Percentiles rank a stretch among this genome's conserved stretches.
Conservation (phyloP, 1,140 invertebrate species). For the Aporrectodea caliginosa region DNA sequence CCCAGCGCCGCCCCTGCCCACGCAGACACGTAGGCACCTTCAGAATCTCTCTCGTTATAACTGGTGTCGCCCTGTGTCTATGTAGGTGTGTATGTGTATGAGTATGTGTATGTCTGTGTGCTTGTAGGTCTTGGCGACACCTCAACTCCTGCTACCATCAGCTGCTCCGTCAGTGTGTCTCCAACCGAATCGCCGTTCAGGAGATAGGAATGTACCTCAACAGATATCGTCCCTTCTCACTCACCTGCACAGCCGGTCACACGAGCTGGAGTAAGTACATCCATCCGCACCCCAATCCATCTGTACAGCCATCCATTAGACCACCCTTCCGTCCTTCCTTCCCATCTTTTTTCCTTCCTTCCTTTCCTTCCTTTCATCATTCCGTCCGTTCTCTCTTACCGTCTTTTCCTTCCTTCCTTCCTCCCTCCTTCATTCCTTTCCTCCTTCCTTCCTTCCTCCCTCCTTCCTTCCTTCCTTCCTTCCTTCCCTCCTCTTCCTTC, state of each 20-base stretch:
- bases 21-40: too few relatives aligned
- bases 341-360: not conserved
- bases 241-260: not conserved
- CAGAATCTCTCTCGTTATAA: too few relatives aligned
- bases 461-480: too few relatives aligned
- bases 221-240: not conserved
- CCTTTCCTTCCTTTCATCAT: not conserved
- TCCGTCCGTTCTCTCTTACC: too few relatives aligned
- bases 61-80: too few relatives aligned
- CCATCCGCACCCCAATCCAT: not conserved
- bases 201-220: not conserved
- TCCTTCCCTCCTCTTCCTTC: too few relatives aligned
- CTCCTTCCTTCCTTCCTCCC: constrained; percentile 17
- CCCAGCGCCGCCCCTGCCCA: too few relatives aligned
- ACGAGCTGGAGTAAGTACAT: not conserved
- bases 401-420: too few relatives aligned
- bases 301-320: not conserved
- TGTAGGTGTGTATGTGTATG: too few relatives aligned
- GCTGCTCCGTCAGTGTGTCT: not conserved
- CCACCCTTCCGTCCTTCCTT: not conserved
- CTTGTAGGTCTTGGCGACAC: not conserved
- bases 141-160: not conserved
- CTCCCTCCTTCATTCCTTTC: constrained; percentile 13
- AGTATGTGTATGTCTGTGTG: too few relatives aligned
- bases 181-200: not conserved